phyloP scores from a whole-genome alignment of 35 echinoderm and acorn worm species.

The Eucidaris tribuloides region DNA sequence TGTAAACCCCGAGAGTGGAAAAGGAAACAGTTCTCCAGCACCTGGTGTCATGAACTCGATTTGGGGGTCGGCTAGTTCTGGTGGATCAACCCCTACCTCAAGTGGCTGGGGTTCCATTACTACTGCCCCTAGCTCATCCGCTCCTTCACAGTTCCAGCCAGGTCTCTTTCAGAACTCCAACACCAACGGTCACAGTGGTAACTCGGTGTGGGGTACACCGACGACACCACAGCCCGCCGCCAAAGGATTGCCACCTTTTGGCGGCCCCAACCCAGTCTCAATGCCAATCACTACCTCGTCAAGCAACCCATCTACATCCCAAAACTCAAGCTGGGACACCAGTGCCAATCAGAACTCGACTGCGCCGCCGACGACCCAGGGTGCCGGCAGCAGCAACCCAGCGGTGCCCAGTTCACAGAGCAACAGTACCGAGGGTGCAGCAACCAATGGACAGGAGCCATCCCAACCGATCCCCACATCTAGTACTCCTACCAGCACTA shows the following conservation, averaged over 20 bases:
- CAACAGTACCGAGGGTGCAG: background rate
- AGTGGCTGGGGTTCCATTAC: background rate
- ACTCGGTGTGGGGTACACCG: background rate
- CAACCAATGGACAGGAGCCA: constrained; percentile 2
- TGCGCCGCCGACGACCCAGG: background rate
- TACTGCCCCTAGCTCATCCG: background rate
- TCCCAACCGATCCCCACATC: background rate
- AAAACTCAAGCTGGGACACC: constrained; percentile 20
- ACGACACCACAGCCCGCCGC: background rate
- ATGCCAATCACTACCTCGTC: constrained; percentile 10
- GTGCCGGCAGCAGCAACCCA: constrained; percentile 1
- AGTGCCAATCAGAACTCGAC: constrained; percentile 23
- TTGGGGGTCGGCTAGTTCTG: background rate
- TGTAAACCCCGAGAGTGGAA: background rate
- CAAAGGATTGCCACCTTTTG: background rate
- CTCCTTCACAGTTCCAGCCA: background rate
- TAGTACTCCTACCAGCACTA: background rate
- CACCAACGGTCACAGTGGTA: constrained; percentile 15
- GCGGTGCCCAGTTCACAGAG: constrained; percentile 18
- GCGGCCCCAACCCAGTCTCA: constrained; percentile 8
- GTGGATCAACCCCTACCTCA: constrained; percentile 15
- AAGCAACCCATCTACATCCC: constrained; percentile 27
- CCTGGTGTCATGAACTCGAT: constrained; percentile 8
- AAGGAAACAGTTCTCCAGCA: constrained; percentile 7
- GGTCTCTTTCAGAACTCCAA: constrained; percentile 22